Evolutionary conservation across 2,888 invertebrate genomes (phyloP), one percentile per base, ranked within the genome.

Genomic region (Aleiodes testaceus): DNA sequence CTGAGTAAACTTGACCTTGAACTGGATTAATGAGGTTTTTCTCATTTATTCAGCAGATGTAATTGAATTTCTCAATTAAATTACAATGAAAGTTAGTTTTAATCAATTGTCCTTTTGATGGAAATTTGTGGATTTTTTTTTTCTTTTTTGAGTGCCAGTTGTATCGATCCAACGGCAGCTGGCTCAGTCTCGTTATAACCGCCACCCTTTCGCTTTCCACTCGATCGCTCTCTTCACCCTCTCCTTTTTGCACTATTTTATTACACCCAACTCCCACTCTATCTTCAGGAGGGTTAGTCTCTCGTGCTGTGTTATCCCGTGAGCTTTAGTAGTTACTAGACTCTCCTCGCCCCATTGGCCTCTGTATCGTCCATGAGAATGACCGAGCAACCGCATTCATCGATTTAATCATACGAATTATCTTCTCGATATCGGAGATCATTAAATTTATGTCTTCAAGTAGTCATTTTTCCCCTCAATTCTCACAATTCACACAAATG

Each of bases 181-280:
- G 71, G 47, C 12, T 47, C 22, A 36, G 66, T 61, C 61, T 71
- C 71, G 66, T 66, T 71, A 52, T 47, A 47, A 44, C 61, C 18
- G 47, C 70, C 49, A 70, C 70, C 70, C 70, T 70, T 70, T 70
- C 70, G 70, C 70, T 70, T 70, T 70, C 55, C 70, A 70, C 53
- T 55, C 66, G 50, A 52, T 45, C 65, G 45, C 47, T 26, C 26
- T 5, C 18, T 26, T 26, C 36, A 9, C 36, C 9, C 36, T 36
- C 9, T 11, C 7, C 11, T 9, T 9, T 36, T 11, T 11, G 11
- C 47, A 42, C 52, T 70, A 20, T 65, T 59, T 70, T 49, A 45
- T 45, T 20, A 12, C 3, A 44, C 14, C 16, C 47, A 16, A 47
- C 20, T 44, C 42, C 16, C 7, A 36, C 42, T 36, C 7, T 42